These are phyloP conservation scores for Saccostrea glomerata DNA, from an alignment of 1,140 invertebrate species.

Conservation along the genomic window DNA sequence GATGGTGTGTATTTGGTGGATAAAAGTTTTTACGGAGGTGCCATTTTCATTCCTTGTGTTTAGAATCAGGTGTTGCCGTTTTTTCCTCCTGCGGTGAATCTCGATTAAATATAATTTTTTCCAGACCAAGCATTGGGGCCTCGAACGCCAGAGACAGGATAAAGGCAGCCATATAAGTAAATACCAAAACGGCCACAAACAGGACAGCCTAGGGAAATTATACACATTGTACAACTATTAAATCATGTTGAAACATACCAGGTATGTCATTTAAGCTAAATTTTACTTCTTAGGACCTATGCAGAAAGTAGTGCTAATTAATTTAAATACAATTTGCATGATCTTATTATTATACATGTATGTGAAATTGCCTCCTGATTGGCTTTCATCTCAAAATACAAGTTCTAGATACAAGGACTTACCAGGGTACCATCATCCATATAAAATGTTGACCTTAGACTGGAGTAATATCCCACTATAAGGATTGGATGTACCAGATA, in stretches of 20 bases:
- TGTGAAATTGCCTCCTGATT: too few species aligned
- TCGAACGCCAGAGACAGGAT: constrained; percentile 77
- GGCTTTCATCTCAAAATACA: too few species aligned
- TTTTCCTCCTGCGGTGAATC: not conserved
- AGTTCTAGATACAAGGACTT: not conserved
- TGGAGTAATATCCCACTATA: constrained; percentile 54
- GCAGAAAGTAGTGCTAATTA: too few species aligned
- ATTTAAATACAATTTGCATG: too few species aligned
- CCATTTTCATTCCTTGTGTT: not conserved
- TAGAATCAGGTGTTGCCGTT: not conserved
- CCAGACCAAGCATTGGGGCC: constrained; percentile 75
- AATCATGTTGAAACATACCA: not conserved
- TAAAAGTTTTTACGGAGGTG: too few species aligned
- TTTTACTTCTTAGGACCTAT: not conserved
- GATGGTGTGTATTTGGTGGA: too few species aligned
- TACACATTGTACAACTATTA: not conserved
- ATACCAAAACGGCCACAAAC: constrained; percentile 61
- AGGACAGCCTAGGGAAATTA: constrained; percentile 58
- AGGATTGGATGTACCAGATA: constrained; percentile 89
- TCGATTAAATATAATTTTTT: constrained; percentile 66
- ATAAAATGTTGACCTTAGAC: not conserved
- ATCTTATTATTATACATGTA: too few species aligned
- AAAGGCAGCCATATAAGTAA: constrained; percentile 72
- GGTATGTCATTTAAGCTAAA: not conserved
- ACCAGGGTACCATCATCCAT: not conserved